phyloP scores from a whole-genome alignment of 1,140 invertebrate genomes.

The honey bee (Apis mellifera) region Amel_HAv3.1 CM009942.2:5941001-5941500 shows the following conservation, averaged over 20 bases:
- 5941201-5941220: not conserved
- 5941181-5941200: slow-evolving; percentile 21
- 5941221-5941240: slow-evolving; percentile 19
- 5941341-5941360: not conserved
- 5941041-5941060: slow-evolving; percentile 21
- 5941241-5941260: slow-evolving; percentile 8
- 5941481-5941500: no score
- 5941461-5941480: no score
- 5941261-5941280: slow-evolving; percentile 9
- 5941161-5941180: slow-evolving; percentile 1
- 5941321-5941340: not conserved
- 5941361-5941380: not conserved
- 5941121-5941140: slow-evolving; percentile 29
- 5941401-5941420: no score
- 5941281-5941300: not conserved
- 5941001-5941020: not conserved
- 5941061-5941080: slow-evolving; percentile 28
- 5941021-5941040: slow-evolving; percentile 18
- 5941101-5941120: slow-evolving; percentile 13
- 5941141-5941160: slow-evolving; percentile 30
- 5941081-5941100: not conserved
- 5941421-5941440: no score
- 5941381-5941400: no score
- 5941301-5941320: slow-evolving; percentile 7
- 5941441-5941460: no score